Percentiles rank a stretch among this genome's conserved stretches.
Evolutionary conservation across 2,113 vertebrate species (phyloP).

Genomic region (Carassius carassius): DNA sequence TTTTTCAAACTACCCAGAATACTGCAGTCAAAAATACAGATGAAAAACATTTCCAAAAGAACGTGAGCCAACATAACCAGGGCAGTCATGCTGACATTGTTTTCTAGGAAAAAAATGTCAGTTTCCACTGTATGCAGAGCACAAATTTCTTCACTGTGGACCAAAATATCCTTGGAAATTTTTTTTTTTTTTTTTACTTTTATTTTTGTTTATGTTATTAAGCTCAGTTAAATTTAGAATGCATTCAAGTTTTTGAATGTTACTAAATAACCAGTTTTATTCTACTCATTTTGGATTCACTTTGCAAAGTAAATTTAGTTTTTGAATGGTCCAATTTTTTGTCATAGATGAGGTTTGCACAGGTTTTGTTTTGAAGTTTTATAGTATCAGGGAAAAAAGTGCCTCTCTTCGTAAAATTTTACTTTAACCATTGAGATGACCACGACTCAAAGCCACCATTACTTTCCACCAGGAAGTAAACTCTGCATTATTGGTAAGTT

Average conservation of each 20-base stretch:
- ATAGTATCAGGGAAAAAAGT: too few relatives aligned
- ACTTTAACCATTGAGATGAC: neutral
- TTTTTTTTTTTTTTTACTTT: too few relatives aligned
- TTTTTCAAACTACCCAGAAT: neutral
- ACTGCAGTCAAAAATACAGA: neutral
- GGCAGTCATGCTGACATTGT: neutral
- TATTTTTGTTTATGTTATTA: too few relatives aligned
- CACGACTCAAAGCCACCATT: neutral
- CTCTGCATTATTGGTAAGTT: slow-evolving; percentile 46
- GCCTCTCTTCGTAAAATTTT: too few relatives aligned
- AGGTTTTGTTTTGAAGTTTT: too few relatives aligned
- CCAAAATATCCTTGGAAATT: neutral
- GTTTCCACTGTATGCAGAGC: neutral
- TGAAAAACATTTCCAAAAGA: neutral
- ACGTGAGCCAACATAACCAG: neutral
- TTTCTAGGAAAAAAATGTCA: neutral
- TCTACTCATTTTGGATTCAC: neutral
- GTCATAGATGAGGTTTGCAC: neutral
- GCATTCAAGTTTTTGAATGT: neutral
- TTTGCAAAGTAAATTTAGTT: too few relatives aligned
- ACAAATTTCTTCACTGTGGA: neutral
- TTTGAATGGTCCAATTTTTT: too few relatives aligned
- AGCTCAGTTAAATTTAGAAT: neutral
- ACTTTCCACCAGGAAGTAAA: neutral
- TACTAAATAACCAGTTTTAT: neutral